Conservation (phyloP, 2,888 invertebrate species). For the Drosophila paucipuncta region DNA sequence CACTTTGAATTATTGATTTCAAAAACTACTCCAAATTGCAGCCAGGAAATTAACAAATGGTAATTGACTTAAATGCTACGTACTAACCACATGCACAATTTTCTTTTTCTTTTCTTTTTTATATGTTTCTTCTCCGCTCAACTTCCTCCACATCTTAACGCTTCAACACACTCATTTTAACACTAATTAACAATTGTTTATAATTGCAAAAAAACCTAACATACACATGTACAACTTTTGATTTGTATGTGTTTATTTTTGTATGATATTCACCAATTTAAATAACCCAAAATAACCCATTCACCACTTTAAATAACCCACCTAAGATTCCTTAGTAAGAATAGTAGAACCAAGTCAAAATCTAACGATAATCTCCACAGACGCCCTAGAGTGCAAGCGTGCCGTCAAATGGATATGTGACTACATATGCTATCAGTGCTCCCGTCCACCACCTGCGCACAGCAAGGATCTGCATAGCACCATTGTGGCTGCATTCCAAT, state of each 20-base stretch:
- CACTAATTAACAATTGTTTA: constrained; percentile 26
- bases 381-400: constrained; percentile 94
- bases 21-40: constrained; percentile 59
- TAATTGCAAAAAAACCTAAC: neutral
- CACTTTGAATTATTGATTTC: constrained; percentile 14
- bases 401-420: constrained; percentile 99
- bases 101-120: constrained; percentile 73
- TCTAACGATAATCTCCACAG: constrained; percentile 87
- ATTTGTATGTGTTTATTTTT: constrained; percentile 37
- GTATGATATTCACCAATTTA: constrained; percentile 40
- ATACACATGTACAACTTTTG: constrained; percentile 24
- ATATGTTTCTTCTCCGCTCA: constrained; percentile 47
- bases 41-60: constrained; percentile 85
- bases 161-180: neutral
- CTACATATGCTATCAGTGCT: constrained; percentile 98
- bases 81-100: constrained; percentile 79
- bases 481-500: constrained; percentile 96
- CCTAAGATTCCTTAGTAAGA: constrained; percentile 84
- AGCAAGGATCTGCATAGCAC: constrained; percentile 97
- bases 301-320: constrained; percentile 55
- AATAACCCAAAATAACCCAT: constrained; percentile 43
- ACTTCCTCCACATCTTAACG: constrained; percentile 14
- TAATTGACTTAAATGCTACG: constrained; percentile 74
- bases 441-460: constrained; percentile 96
- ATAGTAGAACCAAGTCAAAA: constrained; percentile 85